Base-by-base conservation (phyloP, 2,797 vertebrate genomes). In the Xenopus petersii region DNA sequence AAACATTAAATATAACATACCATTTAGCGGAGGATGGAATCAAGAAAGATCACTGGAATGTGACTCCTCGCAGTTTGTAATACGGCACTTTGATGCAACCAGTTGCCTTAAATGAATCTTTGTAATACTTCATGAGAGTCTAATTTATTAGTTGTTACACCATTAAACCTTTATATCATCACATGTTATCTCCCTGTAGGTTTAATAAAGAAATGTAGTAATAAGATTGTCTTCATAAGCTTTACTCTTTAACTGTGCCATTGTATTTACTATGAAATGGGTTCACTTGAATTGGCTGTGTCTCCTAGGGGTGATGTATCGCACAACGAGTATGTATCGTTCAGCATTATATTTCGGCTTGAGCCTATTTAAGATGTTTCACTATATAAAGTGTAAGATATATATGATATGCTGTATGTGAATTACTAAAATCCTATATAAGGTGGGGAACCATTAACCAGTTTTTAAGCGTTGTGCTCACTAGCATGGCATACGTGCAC, bases 71-170 rank as follows among this genome's bases (percentile, higher is more conserved):
- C 36, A 42, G 4, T 60, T 70, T 70, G 33, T 47, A 46, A 24
- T 0, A 30, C 9, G 10, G 12, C 54, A 68, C 65, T 67, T 33
- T 67, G 65, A 67, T 56, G 30, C 67, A 68, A 30, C 30, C 48
- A 68, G 54, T 68, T 68, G 9, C 13, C 30, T 54, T 58, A 56
- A 58, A 68, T 68, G 13, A 70, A 33, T 59, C 51, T 69, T 58
- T 69, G 15, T 56, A 56, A 58, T 69, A 56, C 67, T 69, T 60
- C 33, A 24, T 46, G 55, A 60, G n/a, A 70, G 36, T 42, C 51
- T 59, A 70, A 70, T 70, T 46, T 70, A 70, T 70, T 60, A 60
- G 16, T 17, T 70, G 59, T 59, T 70, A 70, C 55, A 47, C 33
- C 67, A 60, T 70, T 70, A 70, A 46, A 16, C 17, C 33, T 70